Percentiles rank a stretch among this genome's conserved stretches.
Evolutionary conservation across 1,140 invertebrate species (phyloP).

Genomic region (Philaenus spumarius): DNA sequence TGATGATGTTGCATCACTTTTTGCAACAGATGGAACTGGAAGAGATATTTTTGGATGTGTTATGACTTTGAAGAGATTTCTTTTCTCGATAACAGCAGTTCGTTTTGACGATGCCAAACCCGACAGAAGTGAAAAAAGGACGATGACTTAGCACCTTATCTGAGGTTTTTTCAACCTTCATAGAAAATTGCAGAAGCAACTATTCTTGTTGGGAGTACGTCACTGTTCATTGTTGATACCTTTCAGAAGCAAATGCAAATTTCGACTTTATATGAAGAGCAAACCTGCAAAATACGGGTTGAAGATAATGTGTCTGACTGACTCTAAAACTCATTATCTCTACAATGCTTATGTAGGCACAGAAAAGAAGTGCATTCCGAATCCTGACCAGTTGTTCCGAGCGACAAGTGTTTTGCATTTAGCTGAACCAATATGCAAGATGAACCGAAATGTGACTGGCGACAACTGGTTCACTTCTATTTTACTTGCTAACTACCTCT

Average conservation of each 20-base stretch:
- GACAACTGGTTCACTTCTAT: constrained; percentile 41
- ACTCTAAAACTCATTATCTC: constrained; percentile 13
- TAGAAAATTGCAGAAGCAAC: constrained; percentile 25
- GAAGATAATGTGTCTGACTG: constrained; percentile 9
- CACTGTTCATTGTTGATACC: constrained; percentile 30
- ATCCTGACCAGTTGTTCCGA: constrained; percentile 1
- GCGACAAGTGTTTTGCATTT: constrained; percentile 13
- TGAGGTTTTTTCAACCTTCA: constrained; percentile 5
- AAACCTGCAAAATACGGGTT: constrained; percentile 3
- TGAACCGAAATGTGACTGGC: constrained; percentile 35
- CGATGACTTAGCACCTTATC: neutral
- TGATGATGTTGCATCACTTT: too few relatives aligned
- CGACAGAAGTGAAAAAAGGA: neutral
- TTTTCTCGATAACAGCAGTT: constrained; percentile 10
- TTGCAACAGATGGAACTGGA: too few relatives aligned
- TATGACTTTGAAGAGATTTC: too few relatives aligned
- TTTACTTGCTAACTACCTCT: constrained; percentile 34
- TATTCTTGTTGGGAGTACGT: constrained; percentile 17
- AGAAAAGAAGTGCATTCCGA: constrained; percentile 13
- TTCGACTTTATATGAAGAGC: constrained; percentile 36
- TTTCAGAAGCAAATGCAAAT: constrained; percentile 37
- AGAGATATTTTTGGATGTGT: too few relatives aligned
- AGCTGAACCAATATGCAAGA: constrained; percentile 26
- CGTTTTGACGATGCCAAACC: constrained; percentile 17
- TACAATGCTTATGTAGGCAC: constrained; percentile 11